A percentile compares a stretch with the other conserved stretches of the same genome.
phyloP scores from a whole-genome alignment of 1,140 invertebrate genomes.

The Neomicropteryx cornuta region DNA sequence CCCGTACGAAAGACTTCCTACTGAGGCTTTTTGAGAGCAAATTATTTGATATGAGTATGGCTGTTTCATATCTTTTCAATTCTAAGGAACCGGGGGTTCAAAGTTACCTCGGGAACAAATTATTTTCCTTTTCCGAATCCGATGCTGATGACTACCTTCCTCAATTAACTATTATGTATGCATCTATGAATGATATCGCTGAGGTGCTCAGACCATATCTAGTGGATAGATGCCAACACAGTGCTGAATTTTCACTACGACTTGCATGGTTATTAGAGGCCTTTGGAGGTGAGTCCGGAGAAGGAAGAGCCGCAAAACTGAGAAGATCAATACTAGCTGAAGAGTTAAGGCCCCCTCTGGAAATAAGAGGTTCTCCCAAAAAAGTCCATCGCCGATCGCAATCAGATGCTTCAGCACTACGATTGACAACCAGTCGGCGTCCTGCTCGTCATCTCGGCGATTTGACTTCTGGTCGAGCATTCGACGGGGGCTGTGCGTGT shows the following conservation, averaged over 20 bases:
- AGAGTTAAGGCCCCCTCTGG: conserved; percentile 56
- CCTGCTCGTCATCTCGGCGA: conserved; percentile 70
- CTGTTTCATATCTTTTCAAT: conserved; percentile 94
- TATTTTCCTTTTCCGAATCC: conserved; percentile 86
- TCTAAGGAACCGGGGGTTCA: conserved; percentile 97
- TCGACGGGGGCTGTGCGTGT: conserved; percentile 92
- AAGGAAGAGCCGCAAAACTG: conserved; percentile 77
- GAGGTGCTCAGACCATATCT: conserved; percentile 92
- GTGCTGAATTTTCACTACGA: conserved; percentile 90
- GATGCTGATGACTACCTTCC: conserved; percentile 98
- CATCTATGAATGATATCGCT: conserved; percentile 93
- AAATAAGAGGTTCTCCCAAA: conserved; percentile 19
- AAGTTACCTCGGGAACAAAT: conserved; percentile 90
- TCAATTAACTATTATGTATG: conserved; percentile 96
- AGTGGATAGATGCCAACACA: conserved; percentile 85
- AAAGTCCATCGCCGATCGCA: conserved; percentile 69
- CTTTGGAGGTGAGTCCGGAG: conserved; percentile 79
- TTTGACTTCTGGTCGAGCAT: conserved; percentile 83
- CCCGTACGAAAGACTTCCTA: conserved; percentile 45
- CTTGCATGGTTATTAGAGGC: conserved; percentile 93
- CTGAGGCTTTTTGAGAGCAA: conserved; percentile 92
- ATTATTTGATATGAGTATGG: conserved; percentile 95
- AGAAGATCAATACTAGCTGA: conserved; percentile 81
- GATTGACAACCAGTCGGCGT: conserved; percentile 35
- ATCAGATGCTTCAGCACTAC: conserved; percentile 71